Conservation (phyloP, 2,888 invertebrate species). For the Clivina fossor region DNA sequence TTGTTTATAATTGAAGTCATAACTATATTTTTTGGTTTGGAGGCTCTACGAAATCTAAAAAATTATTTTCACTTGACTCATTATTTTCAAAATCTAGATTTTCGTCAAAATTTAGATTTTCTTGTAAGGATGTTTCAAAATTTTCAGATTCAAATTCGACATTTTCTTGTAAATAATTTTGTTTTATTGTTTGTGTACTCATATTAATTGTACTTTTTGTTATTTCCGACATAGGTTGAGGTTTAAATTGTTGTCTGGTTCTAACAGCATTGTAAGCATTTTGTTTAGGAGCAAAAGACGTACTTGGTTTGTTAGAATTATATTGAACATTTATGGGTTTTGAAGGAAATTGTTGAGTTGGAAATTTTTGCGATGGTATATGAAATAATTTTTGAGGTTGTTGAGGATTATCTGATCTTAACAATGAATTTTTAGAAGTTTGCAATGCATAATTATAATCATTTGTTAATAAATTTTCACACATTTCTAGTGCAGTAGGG, state of each 20-base stretch:
- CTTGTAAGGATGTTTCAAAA: neutral
- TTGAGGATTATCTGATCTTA: too few relatives aligned
- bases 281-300: conserved; percentile 10
- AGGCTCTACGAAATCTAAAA: neutral
- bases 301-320: too few relatives aligned
- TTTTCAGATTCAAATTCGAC: neutral
- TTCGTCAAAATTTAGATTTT: conserved; percentile 4
- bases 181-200: neutral
- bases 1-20: neutral
- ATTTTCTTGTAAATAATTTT: conserved; percentile 4
- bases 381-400: neutral
- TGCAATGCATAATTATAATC: neutral
- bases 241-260: neutral
- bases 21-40: neutral
- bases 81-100: neutral
- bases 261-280: neutral
- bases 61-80: neutral
- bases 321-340: too few relatives aligned
- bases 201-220: neutral
- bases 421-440: too few relatives aligned
- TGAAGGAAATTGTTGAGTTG: neutral
- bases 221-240: conserved; percentile 11
- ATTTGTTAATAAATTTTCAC: neutral
- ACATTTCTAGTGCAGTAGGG: conserved; percentile 1
- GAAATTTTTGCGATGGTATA: conserved; percentile 3